Base-by-base conservation (phyloP, 2,113 vertebrate genomes). In the Lophius piscatorius region DNA sequence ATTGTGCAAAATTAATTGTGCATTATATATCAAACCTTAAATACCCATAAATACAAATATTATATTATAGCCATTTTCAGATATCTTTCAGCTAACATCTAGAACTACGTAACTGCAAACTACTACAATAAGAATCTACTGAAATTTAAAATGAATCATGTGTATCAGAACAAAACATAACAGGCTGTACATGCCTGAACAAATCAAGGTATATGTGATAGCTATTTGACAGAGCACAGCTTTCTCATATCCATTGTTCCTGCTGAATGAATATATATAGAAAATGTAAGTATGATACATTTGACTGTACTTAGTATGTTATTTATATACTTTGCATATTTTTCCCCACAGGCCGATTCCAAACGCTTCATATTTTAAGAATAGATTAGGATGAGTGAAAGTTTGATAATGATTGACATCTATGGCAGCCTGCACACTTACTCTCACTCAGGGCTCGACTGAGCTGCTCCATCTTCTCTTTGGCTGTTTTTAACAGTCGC, bases 391-490 rank as follows among this genome's bases (percentile, higher is more conserved):
- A 59, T 63, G 57, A 38, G 42, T 71, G 28, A 66, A 46, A 34
- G 45, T 39, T 16, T 71, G 51, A 70, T 61, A 46, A 63, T 66
- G 56, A 80, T 38, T 31, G 69, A 74, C 33, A 56, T 2, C 2
- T 35, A 48, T 74, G 52, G 51, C n/a, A 55, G 54, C 71, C 42
- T 58, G 55, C 42, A 51, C 44, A 92, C 95, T 93, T 90, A 99
- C 96, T 91, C 93, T 93, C 92, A 86, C 93, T 94, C 57, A 99
- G 93, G 67, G 96, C 97, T 92, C 92, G 93, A 87, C 97, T 98
- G 81, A 99, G 89, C 75, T 98, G 96, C 59, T 99, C 97, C 97
- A 99, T 99, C 90, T 99, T 99, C 90, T 98, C 97, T 95, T 97
- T 98, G 92, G 97, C 97, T 60, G 96, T 98, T 93, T 98, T 98